Evolutionary conservation across 2,797 vertebrate species (phyloP).

Genomic region (Neosalanx taihuensis): DNA sequence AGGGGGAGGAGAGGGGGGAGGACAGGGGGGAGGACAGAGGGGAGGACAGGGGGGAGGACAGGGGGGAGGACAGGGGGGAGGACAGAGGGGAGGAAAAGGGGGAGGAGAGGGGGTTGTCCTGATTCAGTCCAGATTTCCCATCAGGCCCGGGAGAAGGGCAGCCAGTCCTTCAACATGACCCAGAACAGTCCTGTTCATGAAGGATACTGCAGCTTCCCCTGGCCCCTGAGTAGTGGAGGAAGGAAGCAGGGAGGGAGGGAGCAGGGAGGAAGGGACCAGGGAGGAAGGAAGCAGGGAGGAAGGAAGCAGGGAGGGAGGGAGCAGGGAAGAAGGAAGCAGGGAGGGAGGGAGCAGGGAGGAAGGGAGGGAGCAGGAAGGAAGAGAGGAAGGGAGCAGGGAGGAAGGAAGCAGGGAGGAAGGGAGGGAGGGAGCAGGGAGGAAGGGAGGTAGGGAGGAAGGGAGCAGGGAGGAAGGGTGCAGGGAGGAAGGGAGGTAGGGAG

Average conservation of each 20-base stretch:
- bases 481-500: not conserved
- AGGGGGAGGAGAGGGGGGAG: not conserved
- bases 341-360: not conserved
- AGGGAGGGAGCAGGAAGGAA: not conserved
- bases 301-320: conserved; percentile 5
- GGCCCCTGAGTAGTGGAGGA: conserved; percentile 6
- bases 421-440: not conserved
- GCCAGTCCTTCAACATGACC: conserved; percentile 43
- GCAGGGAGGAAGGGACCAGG: conserved; percentile 58
- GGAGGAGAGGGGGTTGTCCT: conserved; percentile 6
- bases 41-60: conserved; percentile 12
- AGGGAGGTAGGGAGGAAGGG: not conserved
- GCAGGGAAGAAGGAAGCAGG: no score
- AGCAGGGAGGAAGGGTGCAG: not conserved
- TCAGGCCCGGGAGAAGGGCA: conserved; percentile 27
- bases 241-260: conserved; percentile 36
- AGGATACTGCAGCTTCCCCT: conserved; percentile 31
- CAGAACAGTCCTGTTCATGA: conserved; percentile 28
- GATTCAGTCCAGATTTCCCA: conserved; percentile 20
- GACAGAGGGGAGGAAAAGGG: conserved; percentile 1
- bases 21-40: conserved; percentile 8
- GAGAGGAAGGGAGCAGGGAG: not conserved
- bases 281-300: conserved; percentile 44
- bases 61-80: conserved; percentile 9
- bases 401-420: not conserved